These are phyloP conservation scores for Rafetus swinhoei DNA, from an alignment of 2,113 vertebrate species.

Conservation along the genomic window DNA sequence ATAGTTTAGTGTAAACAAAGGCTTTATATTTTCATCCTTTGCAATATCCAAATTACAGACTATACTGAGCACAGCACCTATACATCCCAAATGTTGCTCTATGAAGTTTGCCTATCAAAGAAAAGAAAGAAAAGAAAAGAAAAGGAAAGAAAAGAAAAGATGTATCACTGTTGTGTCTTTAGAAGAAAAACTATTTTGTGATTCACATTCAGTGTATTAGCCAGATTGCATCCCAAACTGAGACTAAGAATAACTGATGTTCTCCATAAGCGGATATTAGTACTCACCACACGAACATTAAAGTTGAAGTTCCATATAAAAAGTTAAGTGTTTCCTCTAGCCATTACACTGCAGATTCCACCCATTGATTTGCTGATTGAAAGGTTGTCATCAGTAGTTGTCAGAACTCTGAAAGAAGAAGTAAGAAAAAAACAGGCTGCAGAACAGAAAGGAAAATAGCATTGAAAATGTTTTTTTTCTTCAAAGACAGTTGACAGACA, in stretches of 20 bases:
- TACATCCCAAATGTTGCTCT: neutral
- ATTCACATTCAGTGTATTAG: neutral
- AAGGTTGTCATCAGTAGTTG: slow-evolving; percentile 20
- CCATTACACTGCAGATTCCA: neutral
- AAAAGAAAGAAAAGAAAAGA: neutral
- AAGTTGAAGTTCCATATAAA: neutral
- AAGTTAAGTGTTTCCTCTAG: slow-evolving; percentile 48
- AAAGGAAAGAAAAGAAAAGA: neutral
- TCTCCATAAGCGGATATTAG: neutral
- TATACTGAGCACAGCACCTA: neutral
- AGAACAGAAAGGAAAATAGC: slow-evolving; percentile 10
- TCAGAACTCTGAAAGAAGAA: slow-evolving; percentile 47
- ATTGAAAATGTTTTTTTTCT: slow-evolving; percentile 45
- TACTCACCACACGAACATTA: neutral
- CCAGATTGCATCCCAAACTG: neutral
- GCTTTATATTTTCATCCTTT: neutral
- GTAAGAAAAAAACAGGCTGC: neutral
- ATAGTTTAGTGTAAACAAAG: neutral
- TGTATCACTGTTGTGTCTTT: neutral
- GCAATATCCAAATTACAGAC: neutral
- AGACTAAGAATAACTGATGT: neutral
- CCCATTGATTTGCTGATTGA: slow-evolving; percentile 26
- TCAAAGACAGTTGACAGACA: slow-evolving; percentile 59
- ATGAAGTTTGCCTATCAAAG: neutral
- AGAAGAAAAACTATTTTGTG: neutral